phyloP scores from a whole-genome alignment of 2,888 invertebrate genomes.

The Cosmia pyralina region DNA sequence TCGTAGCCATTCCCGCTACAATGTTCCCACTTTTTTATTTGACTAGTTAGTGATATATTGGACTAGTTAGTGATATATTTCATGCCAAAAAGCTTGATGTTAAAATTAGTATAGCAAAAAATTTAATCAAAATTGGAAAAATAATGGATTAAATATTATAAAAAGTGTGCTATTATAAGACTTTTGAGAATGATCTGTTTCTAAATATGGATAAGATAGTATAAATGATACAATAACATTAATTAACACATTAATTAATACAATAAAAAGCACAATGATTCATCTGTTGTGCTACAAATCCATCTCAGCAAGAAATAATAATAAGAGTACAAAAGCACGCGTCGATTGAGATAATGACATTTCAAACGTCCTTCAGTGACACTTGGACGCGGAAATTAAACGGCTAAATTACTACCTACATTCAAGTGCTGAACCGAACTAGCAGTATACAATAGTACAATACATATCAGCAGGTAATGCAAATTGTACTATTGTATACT shows the following conservation, averaged over 20 bases:
- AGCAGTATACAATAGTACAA: conserved; percentile 67
- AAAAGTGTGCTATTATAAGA: neutral
- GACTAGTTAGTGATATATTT: neutral
- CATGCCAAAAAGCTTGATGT: neutral
- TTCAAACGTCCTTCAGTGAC: conserved; percentile 84
- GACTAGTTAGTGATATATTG: neutral
- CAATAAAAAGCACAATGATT: conserved; percentile 53
- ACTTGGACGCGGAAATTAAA: conserved; percentile 85
- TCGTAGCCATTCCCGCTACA: conserved; percentile 20
- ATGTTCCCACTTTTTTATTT: neutral
- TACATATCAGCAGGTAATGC: conserved; percentile 47
- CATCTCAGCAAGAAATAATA: conserved; percentile 52
- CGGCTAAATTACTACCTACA: conserved; percentile 83
- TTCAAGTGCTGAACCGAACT: conserved; percentile 66
- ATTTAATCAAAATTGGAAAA: too few species aligned
- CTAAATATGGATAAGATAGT: conserved; percentile 14
- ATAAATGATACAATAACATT: conserved; percentile 15
- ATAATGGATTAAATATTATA: neutral
- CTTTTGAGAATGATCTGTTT: conserved; percentile 5
- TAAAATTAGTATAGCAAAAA: neutral
- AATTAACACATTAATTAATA: conserved; percentile 44
- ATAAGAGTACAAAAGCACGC: conserved; percentile 66
- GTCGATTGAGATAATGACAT: conserved; percentile 72
- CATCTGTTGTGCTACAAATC: conserved; percentile 54
- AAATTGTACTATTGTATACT: conserved; percentile 49